phyloP scores from a whole-genome alignment of 2,888 invertebrate species.

The Spialia ferax region DNA sequence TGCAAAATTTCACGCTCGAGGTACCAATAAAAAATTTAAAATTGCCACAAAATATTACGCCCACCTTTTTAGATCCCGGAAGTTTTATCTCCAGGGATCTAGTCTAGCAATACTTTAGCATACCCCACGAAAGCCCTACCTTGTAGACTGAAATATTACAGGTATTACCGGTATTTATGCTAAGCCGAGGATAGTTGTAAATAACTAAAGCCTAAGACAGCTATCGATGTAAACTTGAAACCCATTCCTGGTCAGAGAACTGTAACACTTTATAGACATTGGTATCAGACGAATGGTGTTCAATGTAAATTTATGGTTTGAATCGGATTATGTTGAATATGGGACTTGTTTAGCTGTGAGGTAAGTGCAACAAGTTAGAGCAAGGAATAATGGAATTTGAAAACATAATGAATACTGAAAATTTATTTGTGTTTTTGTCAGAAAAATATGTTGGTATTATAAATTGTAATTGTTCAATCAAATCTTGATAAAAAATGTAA shows the following conservation, averaged over 20 bases:
- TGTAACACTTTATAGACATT: slow-evolving; percentile 38
- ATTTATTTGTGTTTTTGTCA: background rate
- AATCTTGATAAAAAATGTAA: too few species aligned
- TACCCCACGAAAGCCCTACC: slow-evolving; percentile 35
- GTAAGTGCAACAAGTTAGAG: background rate
- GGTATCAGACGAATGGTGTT: slow-evolving; percentile 37
- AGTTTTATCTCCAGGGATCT: slow-evolving; percentile 35
- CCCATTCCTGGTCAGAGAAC: slow-evolving; percentile 35
- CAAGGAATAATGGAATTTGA: background rate
- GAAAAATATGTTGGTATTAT: too few species aligned
- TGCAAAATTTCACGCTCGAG: slow-evolving; percentile 8
- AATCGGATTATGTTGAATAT: slow-evolving; percentile 29
- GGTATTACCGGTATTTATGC: slow-evolving; percentile 39
- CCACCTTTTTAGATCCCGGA: slow-evolving; percentile 24
- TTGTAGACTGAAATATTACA: slow-evolving; percentile 34
- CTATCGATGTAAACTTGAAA: slow-evolving; percentile 40
- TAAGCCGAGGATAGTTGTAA: slow-evolving; percentile 34
- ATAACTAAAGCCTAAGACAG: slow-evolving; percentile 38
- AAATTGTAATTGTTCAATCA: too few species aligned
- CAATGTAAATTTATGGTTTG: slow-evolving; percentile 35
- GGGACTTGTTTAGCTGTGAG: slow-evolving; percentile 13
- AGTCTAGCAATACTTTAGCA: slow-evolving; percentile 34
- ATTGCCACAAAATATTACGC: slow-evolving; percentile 21
- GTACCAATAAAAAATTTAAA: slow-evolving; percentile 20
- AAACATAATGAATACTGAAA: background rate